phyloP scores from a whole-genome alignment of 2,797 vertebrate genomes.

The Sebastes paucispinis region DNA sequence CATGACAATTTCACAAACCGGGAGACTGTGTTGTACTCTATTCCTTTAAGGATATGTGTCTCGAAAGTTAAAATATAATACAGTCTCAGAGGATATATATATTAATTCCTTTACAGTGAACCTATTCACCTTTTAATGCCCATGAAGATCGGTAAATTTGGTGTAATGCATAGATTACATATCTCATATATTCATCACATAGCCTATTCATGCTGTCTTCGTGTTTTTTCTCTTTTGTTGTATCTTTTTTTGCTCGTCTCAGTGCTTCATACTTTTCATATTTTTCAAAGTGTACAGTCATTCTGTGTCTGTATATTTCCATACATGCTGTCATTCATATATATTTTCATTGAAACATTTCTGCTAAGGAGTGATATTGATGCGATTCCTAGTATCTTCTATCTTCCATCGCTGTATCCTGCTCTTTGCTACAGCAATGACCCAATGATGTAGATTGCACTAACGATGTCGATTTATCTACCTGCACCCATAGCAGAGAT shows the following conservation, averaged over 20 bases:
- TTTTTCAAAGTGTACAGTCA: not conserved
- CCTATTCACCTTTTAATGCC: not conserved
- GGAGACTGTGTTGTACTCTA: not conserved
- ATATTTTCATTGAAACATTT: not conserved
- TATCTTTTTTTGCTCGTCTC: not conserved
- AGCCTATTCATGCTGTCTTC: no score
- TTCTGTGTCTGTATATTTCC: not conserved
- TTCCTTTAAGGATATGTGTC: not conserved
- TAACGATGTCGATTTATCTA: conserved; percentile 59
- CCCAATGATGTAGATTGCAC: not conserved
- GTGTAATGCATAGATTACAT: not conserved
- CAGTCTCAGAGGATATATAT: not conserved
- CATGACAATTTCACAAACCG: no score
- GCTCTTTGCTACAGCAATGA: not conserved
- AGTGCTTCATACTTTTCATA: not conserved
- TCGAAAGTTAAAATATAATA: not conserved
- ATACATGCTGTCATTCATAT: not conserved
- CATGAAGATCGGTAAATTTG: not conserved
- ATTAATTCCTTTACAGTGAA: not conserved
- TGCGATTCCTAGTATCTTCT: not conserved
- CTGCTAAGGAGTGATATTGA: not conserved
- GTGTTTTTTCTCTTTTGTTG: not conserved
- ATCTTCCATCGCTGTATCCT: not conserved
- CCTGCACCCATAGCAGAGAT: conserved; percentile 90
- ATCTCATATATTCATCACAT: not conserved